Percentiles rank a stretch among this genome's conserved stretches.
phyloP scores from a whole-genome alignment of 2,113 vertebrate species.

The Syngnathoides biaculeatus region DNA sequence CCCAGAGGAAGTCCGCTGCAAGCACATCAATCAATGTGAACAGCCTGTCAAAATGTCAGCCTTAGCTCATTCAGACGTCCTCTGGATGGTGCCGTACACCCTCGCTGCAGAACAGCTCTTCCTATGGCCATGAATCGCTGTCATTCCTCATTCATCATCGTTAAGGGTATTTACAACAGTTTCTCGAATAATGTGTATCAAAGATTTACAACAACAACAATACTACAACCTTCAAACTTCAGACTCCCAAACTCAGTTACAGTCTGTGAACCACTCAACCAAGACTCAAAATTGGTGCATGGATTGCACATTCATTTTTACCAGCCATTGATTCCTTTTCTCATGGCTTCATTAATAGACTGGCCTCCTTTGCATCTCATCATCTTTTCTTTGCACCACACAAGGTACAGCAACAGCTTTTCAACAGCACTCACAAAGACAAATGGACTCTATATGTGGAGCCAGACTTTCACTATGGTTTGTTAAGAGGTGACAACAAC shows the following conservation, averaged over 20 bases:
- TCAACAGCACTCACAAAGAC: constrained; percentile 41
- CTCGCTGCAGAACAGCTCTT: constrained; percentile 66
- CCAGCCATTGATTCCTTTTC: constrained; percentile 13
- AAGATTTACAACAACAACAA: neutral
- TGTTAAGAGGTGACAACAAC: constrained; percentile 36
- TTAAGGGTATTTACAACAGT: constrained; percentile 39
- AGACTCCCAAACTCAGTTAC: neutral
- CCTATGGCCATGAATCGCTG: constrained; percentile 52
- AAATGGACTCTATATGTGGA: constrained; percentile 59
- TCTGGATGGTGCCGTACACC: constrained; percentile 55
- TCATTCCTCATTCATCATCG: constrained; percentile 69
- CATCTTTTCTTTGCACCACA: constrained; percentile 25
- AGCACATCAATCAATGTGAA: constrained; percentile 72
- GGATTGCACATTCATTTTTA: neutral
- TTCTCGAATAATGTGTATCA: neutral
- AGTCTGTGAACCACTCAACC: neutral
- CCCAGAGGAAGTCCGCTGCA: constrained; percentile 32
- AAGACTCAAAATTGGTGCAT: neutral
- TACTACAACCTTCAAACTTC: neutral
- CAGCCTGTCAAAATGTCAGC: constrained; percentile 72
- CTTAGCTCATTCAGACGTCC: constrained; percentile 65
- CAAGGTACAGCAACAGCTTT: constrained; percentile 36
- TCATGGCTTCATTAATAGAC: constrained; percentile 52
- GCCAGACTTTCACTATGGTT: constrained; percentile 42
- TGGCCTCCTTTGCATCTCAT: constrained; percentile 24